Conservation (phyloP, 2,797 vertebrate genomes). For the Lutra lutra region DNA sequence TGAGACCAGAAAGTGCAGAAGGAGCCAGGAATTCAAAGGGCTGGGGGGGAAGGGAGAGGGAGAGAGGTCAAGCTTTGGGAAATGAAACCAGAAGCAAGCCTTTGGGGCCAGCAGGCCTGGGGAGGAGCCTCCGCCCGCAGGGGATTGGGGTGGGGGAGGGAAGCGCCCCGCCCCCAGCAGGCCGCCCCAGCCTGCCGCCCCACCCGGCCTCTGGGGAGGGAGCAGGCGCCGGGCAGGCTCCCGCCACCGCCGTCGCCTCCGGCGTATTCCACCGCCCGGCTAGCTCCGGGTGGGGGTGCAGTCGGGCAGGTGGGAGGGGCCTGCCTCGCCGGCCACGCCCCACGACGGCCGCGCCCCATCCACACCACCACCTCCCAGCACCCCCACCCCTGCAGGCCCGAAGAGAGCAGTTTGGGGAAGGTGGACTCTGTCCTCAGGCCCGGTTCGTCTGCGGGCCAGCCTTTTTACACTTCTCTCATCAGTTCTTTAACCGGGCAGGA, state of each 20-base stretch:
- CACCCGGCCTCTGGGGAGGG: conserved; percentile 59
- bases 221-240: conserved; percentile 62
- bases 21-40: conserved; percentile 7
- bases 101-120: background rate
- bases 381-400: background rate
- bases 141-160: background rate
- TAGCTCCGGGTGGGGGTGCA: background rate
- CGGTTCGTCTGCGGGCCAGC: background rate
- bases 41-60: background rate
- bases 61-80: background rate
- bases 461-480: conserved; percentile 36
- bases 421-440: conserved; percentile 62
- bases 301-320: conserved; percentile 13
- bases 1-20: conserved; percentile 3
- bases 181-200: conserved; percentile 18
- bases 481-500: background rate
- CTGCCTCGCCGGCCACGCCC: background rate
- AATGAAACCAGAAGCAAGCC: conserved; percentile 64
- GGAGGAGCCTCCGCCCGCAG: conserved; percentile 11
- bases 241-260: background rate
- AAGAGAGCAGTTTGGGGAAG: background rate
- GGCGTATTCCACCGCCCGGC: background rate
- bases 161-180: conserved; percentile 11
- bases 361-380: background rate
- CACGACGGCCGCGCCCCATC: background rate